phyloP scores from a whole-genome alignment of 2,797 vertebrate species.

The Ispidina picta region DNA sequence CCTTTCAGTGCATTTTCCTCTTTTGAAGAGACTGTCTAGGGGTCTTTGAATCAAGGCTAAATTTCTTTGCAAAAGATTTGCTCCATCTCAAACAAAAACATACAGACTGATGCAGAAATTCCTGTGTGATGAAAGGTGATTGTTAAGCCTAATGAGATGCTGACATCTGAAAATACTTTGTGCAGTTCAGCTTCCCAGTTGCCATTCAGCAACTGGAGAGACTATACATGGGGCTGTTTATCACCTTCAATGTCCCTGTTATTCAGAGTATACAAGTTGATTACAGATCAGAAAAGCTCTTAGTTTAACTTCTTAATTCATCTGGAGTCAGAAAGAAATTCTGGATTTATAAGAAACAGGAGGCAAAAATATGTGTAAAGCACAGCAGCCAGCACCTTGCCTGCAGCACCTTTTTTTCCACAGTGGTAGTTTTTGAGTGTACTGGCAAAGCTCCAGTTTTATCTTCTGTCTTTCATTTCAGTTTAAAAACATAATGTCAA shows the following conservation, averaged over 20 bases:
- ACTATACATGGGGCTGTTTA: not conserved
- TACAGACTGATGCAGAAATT: not conserved
- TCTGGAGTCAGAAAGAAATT: not conserved
- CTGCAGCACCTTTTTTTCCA: conserved; percentile 22
- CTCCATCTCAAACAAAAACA: not conserved
- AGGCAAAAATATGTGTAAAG: not conserved
- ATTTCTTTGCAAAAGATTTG: not conserved
- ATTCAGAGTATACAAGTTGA: not conserved
- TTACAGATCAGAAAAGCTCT: not conserved
- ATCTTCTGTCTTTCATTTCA: not conserved
- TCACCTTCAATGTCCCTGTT: not conserved
- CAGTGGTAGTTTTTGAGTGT: not conserved
- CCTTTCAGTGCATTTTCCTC: not conserved
- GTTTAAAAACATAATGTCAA: not conserved
- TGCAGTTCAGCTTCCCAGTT: not conserved
- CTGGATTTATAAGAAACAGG: not conserved
- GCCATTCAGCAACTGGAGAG: not conserved
- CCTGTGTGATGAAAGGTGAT: not conserved
- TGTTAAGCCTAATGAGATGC: not conserved
- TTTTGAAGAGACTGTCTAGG: not conserved
- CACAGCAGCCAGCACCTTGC: conserved; percentile 27
- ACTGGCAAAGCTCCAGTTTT: conserved; percentile 2
- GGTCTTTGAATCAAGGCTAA: not conserved
- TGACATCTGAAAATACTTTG: not conserved
- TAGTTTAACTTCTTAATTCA: conserved; percentile 19